Evolutionary conservation across 2,888 invertebrate species (phyloP).

Genomic region (Cheilosia soror): DNA sequence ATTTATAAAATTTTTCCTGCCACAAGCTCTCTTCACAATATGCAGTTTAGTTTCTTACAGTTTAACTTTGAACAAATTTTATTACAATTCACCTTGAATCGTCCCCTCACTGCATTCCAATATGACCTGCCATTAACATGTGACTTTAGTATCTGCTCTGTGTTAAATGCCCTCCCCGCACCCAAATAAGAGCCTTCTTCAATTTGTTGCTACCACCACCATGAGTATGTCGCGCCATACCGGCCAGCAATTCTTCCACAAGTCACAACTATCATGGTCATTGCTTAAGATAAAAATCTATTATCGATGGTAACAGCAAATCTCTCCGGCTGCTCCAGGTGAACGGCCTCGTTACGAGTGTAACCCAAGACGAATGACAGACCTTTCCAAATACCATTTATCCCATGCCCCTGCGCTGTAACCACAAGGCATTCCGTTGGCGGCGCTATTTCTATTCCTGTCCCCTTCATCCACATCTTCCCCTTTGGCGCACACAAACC

Average conservation of each 20-base stretch:
- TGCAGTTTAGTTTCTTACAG: too few relatives aligned
- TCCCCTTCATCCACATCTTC: background rate
- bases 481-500: conserved; percentile 56
- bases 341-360: conserved; percentile 71
- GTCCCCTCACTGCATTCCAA: background rate
- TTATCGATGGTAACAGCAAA: conserved; percentile 54
- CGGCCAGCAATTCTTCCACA: background rate
- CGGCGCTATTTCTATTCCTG: conserved; percentile 61
- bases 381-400: conserved; percentile 70
- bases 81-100: background rate
- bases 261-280: conserved; percentile 32
- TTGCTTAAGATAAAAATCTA: conserved; percentile 68
- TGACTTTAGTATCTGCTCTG: conserved; percentile 1
- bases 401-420: conserved; percentile 46
- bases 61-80: too few relatives aligned
- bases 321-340: conserved; percentile 39
- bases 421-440: conserved; percentile 62
- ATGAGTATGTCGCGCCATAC: background rate
- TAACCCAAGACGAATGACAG: conserved; percentile 74
- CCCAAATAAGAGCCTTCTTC: conserved; percentile 45
- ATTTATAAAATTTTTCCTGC: too few relatives aligned
- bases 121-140: background rate
- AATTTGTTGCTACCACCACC: conserved; percentile 30
- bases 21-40: too few relatives aligned
- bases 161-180: conserved; percentile 39